A percentile compares a stretch with the other conserved stretches of the same genome.
Conservation (phyloP, 2,888 invertebrate genomes). For the Plutella xylostella region DNA sequence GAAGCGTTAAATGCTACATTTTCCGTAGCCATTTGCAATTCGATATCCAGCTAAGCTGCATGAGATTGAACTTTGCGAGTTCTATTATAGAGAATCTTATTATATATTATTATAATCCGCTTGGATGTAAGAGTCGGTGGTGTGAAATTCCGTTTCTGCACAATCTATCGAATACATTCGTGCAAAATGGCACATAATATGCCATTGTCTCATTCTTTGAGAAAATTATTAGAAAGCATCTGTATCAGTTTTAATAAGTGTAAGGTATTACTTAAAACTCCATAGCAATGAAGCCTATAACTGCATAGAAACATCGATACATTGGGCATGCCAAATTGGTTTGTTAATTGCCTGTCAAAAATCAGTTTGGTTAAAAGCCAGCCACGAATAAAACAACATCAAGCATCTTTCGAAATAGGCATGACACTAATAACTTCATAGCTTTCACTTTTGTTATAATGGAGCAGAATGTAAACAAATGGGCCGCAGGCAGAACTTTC, state of each 20-base stretch:
- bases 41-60: conserved; percentile 58
- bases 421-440: background rate
- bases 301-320: too few relatives aligned
- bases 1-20: conserved; percentile 63
- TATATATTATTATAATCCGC: conserved; percentile 44
- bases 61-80: conserved; percentile 50
- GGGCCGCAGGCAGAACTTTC: background rate
- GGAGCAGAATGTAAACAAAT: background rate
- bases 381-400: too few relatives aligned
- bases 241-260: too few relatives aligned
- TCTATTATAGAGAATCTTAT: conserved; percentile 35
- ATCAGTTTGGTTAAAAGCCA: too few relatives aligned
- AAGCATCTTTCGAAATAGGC: too few relatives aligned
- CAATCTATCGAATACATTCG: too few relatives aligned
- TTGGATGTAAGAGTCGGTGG: background rate
- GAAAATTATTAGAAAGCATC: too few relatives aligned
- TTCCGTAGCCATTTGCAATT: conserved; percentile 63
- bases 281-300: too few relatives aligned
- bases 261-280: too few relatives aligned
- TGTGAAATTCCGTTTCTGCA: background rate
- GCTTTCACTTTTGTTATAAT: conserved; percentile 7
- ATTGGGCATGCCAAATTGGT: too few relatives aligned
- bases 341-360: too few relatives aligned
- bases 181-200: too few relatives aligned
- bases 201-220: background rate